These are phyloP conservation scores for Diploptera punctata DNA, from an alignment of 2,888 invertebrate species.

Conservation along the genomic window DNA sequence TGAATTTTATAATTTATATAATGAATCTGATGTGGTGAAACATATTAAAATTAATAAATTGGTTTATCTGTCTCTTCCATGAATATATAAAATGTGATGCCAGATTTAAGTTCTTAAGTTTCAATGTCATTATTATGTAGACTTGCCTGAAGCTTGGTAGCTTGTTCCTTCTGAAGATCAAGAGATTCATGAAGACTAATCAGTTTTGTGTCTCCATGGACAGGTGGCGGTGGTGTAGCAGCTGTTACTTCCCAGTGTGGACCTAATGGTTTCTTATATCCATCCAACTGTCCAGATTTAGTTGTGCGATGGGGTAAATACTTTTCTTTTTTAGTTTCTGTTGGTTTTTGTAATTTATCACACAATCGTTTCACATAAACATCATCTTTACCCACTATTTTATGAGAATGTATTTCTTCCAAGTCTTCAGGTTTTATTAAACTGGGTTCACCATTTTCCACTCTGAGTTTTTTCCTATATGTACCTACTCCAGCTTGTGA, in stretches of 20 bases:
- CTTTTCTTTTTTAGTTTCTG: conserved; percentile 50
- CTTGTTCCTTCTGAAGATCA: conserved; percentile 61
- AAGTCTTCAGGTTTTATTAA: conserved; percentile 61
- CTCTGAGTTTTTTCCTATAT: conserved; percentile 19
- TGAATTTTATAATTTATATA: too few relatives aligned
- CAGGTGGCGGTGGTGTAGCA: conserved; percentile 65
- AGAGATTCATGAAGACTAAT: conserved; percentile 64
- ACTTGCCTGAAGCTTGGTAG: conserved; percentile 52
- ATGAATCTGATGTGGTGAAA: too few relatives aligned
- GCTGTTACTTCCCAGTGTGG: conserved; percentile 67
- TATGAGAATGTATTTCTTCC: conserved; percentile 1
- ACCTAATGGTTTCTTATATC: conserved; percentile 9
- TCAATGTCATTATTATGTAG: too few relatives aligned
- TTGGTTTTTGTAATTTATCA: conserved; percentile 55
- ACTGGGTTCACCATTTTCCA: conserved; percentile 54
- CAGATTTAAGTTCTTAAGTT: too few relatives aligned
- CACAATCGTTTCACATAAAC: conserved; percentile 64
- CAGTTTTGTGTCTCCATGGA: conserved; percentile 62
- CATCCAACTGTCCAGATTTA: background rate
- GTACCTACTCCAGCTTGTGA: conserved; percentile 53
- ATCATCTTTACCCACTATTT: conserved; percentile 38
- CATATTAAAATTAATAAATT: too few relatives aligned
- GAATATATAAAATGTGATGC: too few relatives aligned
- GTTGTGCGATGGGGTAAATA: conserved; percentile 66
- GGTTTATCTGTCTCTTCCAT: too few relatives aligned